Conservation (phyloP, 23 tunicate genomes). For the Clavelina lepadiformis region DNA sequence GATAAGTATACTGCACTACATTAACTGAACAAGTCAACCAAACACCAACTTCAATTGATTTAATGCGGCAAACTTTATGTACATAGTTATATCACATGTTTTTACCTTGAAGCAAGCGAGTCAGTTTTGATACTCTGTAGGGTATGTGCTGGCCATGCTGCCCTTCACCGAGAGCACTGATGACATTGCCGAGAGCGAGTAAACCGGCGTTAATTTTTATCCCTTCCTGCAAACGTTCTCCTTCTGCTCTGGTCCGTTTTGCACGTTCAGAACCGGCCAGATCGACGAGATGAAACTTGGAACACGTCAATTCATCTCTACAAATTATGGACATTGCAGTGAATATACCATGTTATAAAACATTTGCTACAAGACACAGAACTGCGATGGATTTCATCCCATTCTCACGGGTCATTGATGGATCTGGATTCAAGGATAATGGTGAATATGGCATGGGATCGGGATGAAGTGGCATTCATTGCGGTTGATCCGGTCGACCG, state of each 20-base stretch:
- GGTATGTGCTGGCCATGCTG: constrained; percentile 68
- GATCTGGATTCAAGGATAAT: constrained; percentile 43
- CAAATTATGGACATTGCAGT: background rate
- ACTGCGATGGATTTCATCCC: background rate
- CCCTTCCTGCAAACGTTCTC: constrained; percentile 92
- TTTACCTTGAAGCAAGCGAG: constrained; percentile 75
- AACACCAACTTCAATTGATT: no score
- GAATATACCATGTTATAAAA: background rate
- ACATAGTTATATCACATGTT: no score
- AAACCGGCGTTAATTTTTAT: constrained; percentile 85
- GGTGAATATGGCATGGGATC: constrained; percentile 94
- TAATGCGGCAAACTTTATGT: no score
- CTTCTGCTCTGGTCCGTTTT: constrained; percentile 92
- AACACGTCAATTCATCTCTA: constrained; percentile 56
- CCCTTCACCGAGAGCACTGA: constrained; percentile 83
- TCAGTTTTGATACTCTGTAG: constrained; percentile 89
- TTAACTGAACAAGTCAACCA: no score
- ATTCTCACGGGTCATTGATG: constrained; percentile 37
- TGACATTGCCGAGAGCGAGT: constrained; percentile 89
- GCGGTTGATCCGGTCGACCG: constrained; percentile 85
- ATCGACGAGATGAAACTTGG: constrained; percentile 85
- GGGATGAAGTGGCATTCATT: constrained; percentile 88
- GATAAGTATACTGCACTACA: no score
- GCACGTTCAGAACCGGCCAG: constrained; percentile 94
- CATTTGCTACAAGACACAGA: background rate